Evolutionary conservation across 2,113 vertebrate genomes (phyloP).

Genomic region (Leptobrachium leishanense): DNA sequence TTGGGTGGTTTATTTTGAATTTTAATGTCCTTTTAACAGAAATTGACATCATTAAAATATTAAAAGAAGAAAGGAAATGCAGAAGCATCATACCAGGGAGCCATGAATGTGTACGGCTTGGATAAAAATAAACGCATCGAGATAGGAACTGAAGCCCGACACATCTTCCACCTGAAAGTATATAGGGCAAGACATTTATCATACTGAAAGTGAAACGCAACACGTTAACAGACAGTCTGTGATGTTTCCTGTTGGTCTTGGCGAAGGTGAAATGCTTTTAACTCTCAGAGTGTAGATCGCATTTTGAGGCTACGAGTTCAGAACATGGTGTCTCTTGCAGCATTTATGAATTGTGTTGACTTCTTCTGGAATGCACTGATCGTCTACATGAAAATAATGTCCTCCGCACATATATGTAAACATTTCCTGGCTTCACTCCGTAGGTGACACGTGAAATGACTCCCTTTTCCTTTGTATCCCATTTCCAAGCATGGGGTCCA

Average conservation of each 20-base stretch:
- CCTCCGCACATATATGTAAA: too few species aligned
- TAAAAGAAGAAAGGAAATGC: background rate
- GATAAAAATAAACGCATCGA: background rate
- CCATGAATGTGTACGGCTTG: background rate
- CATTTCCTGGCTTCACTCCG: too few species aligned
- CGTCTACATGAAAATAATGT: too few species aligned
- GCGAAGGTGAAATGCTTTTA: background rate
- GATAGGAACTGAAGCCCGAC: background rate
- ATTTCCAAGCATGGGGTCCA: too few species aligned
- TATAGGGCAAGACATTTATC: constrained; percentile 18
- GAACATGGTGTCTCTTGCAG: too few species aligned
- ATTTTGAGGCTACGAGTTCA: too few species aligned
- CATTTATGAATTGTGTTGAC: too few species aligned
- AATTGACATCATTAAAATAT: background rate
- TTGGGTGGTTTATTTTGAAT: background rate
- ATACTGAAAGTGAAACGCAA: constrained; percentile 29
- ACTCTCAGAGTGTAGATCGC: background rate
- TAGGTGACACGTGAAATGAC: too few species aligned
- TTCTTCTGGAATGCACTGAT: too few species aligned
- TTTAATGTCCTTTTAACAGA: background rate
- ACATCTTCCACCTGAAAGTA: constrained; percentile 14
- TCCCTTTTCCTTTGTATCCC: too few species aligned
- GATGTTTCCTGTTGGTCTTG: constrained; percentile 21
- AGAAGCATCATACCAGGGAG: background rate
- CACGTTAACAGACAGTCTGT: constrained; percentile 24